These are phyloP conservation scores for Rhynchopsitta pachyrhyncha DNA, from an alignment of 2,113 vertebrate genomes.

Conservation along the genomic window DNA sequence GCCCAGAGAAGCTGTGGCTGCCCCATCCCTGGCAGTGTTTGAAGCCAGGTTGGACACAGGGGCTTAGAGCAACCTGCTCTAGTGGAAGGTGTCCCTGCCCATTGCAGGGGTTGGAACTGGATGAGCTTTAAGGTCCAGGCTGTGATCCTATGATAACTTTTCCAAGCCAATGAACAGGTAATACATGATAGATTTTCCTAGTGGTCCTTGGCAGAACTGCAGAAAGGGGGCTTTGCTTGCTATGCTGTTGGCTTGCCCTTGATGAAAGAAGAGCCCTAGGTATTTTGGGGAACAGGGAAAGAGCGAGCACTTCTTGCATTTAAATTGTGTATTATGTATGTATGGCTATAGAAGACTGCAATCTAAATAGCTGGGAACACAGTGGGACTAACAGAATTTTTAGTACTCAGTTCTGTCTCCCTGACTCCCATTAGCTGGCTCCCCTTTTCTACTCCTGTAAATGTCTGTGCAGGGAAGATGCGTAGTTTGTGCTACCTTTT, in stretches of 20 bases:
- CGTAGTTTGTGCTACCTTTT: not conserved
- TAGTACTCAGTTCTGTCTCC: not conserved
- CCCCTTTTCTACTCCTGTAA: not conserved
- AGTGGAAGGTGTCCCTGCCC: not conserved
- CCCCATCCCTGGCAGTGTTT: not conserved
- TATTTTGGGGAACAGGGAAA: slow-evolving; percentile 2
- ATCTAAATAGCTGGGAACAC: not conserved
- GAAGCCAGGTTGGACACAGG: not conserved
- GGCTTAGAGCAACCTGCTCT: not conserved
- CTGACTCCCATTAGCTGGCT: not conserved
- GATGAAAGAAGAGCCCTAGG: not conserved
- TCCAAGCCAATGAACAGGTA: slow-evolving; percentile 30
- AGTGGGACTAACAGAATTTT: not conserved
- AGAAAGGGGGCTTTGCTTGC: not conserved
- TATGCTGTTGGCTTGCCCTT: not conserved
- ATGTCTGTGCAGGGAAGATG: not conserved
- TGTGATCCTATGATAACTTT: not conserved
- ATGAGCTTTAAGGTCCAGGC: not conserved
- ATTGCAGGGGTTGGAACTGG: not conserved
- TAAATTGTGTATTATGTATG: not conserved
- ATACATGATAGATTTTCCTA: not conserved
- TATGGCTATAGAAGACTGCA: slow-evolving; percentile 22
- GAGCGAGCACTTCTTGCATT: slow-evolving; percentile 41
- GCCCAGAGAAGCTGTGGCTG: not conserved
- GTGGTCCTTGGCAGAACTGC: not conserved